These are phyloP conservation scores for Tenthredo amoena DNA, from an alignment of 2,888 invertebrate species.

Conservation along the genomic window DNA sequence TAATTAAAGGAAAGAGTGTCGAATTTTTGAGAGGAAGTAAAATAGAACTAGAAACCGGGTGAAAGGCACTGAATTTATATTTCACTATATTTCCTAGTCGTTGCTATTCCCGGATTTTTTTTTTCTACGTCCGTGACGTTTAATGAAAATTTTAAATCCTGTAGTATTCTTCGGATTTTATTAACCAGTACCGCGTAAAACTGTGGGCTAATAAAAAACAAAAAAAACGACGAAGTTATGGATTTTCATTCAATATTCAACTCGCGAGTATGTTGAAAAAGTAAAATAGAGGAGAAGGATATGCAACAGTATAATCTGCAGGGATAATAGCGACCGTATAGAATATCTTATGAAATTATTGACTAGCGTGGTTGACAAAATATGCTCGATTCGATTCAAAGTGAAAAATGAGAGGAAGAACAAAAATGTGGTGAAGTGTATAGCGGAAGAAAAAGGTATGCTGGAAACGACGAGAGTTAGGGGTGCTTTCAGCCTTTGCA, in stretches of 20 bases:
- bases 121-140: background rate
- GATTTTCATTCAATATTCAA: too few species aligned
- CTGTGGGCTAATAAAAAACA: too few species aligned
- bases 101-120: background rate
- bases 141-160: background rate
- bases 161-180: background rate
- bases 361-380: background rate
- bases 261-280: background rate
- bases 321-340: background rate
- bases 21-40: background rate
- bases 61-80: background rate
- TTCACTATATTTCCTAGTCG: background rate
- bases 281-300: background rate
- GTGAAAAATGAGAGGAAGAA: background rate
- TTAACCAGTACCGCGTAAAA: background rate
- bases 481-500: background rate
- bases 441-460: background rate
- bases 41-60: background rate
- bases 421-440: background rate
- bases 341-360: background rate
- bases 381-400: background rate
- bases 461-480: background rate
- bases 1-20: background rate
- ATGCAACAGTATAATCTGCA: background rate
- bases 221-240: background rate